phyloP scores from a whole-genome alignment of 2,113 vertebrate species.

The Entosphenus tridentatus region DNA sequence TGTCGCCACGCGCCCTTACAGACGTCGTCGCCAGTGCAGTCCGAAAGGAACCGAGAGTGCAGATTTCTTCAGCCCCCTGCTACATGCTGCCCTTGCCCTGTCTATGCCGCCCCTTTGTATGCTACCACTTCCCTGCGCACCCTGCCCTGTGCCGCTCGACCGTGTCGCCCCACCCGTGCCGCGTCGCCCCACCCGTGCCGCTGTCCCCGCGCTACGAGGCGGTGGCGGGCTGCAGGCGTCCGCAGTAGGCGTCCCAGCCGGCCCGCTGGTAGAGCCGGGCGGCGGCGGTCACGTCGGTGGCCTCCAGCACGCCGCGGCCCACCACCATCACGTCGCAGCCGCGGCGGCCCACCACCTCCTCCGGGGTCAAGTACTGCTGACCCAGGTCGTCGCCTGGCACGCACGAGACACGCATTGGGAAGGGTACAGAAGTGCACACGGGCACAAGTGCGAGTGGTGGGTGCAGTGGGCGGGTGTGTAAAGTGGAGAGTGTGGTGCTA shows the following conservation, averaged over 20 bases:
- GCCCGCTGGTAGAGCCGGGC: constrained; percentile 49
- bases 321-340: constrained; percentile 78
- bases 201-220: too few relatives aligned
- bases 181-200: too few relatives aligned
- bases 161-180: too few relatives aligned
- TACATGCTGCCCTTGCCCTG: too few relatives aligned
- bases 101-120: too few relatives aligned
- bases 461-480: not conserved
- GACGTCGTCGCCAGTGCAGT: too few relatives aligned
- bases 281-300: constrained; percentile 25
- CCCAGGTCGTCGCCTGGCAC: constrained; percentile 48
- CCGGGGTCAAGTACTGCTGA: constrained; percentile 56
- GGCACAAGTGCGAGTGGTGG: not conserved
- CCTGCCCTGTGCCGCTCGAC: too few relatives aligned
- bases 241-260: constrained; percentile 57
- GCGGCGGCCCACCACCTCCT: constrained; percentile 41
- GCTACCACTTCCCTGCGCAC: too few relatives aligned
- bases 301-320: constrained; percentile 54
- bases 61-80: too few relatives aligned
- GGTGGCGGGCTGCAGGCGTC: constrained; percentile 14
- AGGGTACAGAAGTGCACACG: too few relatives aligned
- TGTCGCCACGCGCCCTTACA: too few relatives aligned
- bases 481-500: not conserved
- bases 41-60: too few relatives aligned
- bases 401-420: not conserved